Conservation (phyloP, 2,113 vertebrate species). For the Athene cunicularia region DNA sequence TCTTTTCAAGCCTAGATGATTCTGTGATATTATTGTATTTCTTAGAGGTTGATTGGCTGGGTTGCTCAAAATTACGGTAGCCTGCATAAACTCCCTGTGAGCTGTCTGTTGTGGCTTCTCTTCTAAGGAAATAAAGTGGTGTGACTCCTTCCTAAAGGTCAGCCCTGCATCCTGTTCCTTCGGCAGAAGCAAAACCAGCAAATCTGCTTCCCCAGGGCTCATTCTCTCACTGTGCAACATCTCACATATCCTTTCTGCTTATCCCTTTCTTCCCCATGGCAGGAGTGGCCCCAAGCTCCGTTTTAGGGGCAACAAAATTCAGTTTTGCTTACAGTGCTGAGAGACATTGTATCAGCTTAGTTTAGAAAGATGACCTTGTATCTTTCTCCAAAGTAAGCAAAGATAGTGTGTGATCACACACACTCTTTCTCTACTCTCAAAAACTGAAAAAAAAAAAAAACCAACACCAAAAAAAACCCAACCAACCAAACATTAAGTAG, state of each 20-base stretch:
- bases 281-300: not conserved
- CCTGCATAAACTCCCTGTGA: not conserved
- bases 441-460: not conserved
- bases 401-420: not conserved
- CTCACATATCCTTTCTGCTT: not conserved
- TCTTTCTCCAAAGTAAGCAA: not conserved
- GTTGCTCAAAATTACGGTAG: not conserved
- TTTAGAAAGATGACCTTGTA: not conserved
- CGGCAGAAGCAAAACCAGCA: not conserved
- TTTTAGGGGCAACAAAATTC: not conserved
- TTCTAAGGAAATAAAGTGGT: not conserved
- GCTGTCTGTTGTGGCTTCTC: not conserved
- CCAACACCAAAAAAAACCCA: not conserved
- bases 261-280: not conserved
- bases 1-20: too few relatives aligned
- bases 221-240: not conserved
- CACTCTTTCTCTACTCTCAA: not conserved
- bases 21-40: not conserved
- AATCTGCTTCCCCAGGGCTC: not conserved
- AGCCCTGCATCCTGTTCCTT: not conserved
- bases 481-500: not conserved
- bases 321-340: not conserved
- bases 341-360: not conserved
- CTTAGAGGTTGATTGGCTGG: not conserved
- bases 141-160: not conserved